Evolutionary conservation across 2,888 invertebrate genomes (phyloP), one percentile per base, ranked within the genome.

Genomic region (Amblyjoppa proteus): DNA sequence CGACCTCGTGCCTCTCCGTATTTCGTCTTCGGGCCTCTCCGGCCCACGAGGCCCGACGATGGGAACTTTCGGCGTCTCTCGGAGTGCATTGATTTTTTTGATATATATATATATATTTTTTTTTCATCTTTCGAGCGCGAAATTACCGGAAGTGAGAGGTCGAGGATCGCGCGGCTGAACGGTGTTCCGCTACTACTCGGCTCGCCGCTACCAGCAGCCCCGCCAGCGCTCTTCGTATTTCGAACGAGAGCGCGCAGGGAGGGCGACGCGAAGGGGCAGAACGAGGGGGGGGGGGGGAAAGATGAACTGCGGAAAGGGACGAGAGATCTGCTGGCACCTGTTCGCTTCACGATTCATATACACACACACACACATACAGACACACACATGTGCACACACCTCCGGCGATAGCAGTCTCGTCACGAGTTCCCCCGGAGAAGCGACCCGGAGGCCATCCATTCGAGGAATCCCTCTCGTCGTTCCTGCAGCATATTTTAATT

Each of bases 61-160:
- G 91, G 89, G 90, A 91, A 90, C 88, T 88, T 56, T 56, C 56
- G 88, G 89, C 82, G 88, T 88, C 88, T 61, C 20, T 41, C 66
- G 70, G 56, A 75, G 86, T 88, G 89, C 91, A 91, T 90, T 92
- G 92, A 92, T 92, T 92, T 92, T 90, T 25, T 88, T 89, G 88
- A 51, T 13, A 49, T 6, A 53, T 3, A n/a, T 20, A 20, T 25
- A 41, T 41, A 6, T 38, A 38, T 49, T 16, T 49, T 16, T 16
- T 49, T 49, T 49, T 49, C 20, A 20, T 20, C 20, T 20, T 13
- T 16, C 45, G 90, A 90, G 87, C 88, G 87, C 90, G 90, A 92
- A 92, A 92, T 92, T 91, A 88, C 92, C 91, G 92, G 92, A 92
- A 92, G 90, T 88, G 88, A 89, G 91, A 91, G 91, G 91, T 92